Evolutionary conservation across 1,140 invertebrate species (phyloP).

Genomic region (Dendroctonus valens): DNA sequence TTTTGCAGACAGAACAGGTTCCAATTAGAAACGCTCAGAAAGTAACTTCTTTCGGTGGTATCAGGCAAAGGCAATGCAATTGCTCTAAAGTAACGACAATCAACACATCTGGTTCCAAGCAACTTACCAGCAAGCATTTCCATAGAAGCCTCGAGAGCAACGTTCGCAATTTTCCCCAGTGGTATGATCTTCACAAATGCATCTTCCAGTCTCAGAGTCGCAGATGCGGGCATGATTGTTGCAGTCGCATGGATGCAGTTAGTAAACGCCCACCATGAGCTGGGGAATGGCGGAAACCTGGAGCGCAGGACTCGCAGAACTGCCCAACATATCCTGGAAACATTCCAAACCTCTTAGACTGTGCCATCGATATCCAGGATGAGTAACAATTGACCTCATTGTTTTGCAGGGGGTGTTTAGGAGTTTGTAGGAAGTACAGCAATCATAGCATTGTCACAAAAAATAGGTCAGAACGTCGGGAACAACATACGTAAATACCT

Average conservation of each 20-base stretch:
- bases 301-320: conserved; percentile 95
- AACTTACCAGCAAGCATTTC: conserved; percentile 75
- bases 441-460: no score
- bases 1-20: background rate
- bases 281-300: conserved; percentile 88
- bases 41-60: background rate
- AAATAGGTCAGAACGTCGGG: no score
- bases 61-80: background rate
- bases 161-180: conserved; percentile 92
- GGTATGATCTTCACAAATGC: conserved; percentile 96
- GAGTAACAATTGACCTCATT: no score
- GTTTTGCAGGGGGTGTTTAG: no score
- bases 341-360: background rate
- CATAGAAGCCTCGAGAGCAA: conserved; percentile 92
- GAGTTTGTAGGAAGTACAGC: no score
- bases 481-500: no score
- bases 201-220: conserved; percentile 91
- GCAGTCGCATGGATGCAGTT: conserved; percentile 95
- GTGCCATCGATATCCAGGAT: no score
- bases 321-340: conserved; percentile 79
- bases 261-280: conserved; percentile 80
- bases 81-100: background rate
- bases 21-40: background rate
- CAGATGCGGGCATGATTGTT: conserved; percentile 94
- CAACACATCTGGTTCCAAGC: background rate